Percentiles rank a stretch among this genome's conserved stretches.
Conservation (phyloP, 92 coral and sea anemone genomes). For the Metridium senile region DNA sequence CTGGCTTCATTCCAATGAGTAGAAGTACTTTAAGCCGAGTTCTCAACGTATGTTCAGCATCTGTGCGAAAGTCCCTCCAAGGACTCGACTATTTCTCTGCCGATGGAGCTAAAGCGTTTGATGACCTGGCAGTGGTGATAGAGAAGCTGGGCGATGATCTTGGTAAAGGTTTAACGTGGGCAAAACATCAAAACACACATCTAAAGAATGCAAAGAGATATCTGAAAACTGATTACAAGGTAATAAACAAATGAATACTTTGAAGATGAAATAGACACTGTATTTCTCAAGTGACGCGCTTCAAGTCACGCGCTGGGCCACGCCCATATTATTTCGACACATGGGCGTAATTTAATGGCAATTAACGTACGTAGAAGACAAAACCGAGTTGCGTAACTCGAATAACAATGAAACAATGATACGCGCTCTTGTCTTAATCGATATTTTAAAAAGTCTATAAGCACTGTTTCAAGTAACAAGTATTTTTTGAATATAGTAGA, state of each 20-base stretch:
- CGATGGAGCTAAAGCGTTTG: slow-evolving; percentile 57
- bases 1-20: slow-evolving; percentile 56
- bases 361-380: too few species aligned
- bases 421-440: too few species aligned
- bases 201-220: slow-evolving; percentile 51
- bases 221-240: slow-evolving; percentile 62
- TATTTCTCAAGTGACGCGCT: background rate
- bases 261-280: background rate
- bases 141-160: slow-evolving; percentile 53
- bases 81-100: slow-evolving; percentile 44
- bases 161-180: slow-evolving; percentile 51
- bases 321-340: too few species aligned
- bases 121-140: slow-evolving; percentile 49
- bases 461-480: background rate
- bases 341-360: too few species aligned
- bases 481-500: background rate
- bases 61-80: slow-evolving; percentile 51
- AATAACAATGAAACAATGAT: too few species aligned
- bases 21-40: slow-evolving; percentile 45
- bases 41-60: slow-evolving; percentile 49
- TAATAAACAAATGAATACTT: background rate
- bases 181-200: slow-evolving; percentile 39
- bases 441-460: too few species aligned
- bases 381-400: too few species aligned
- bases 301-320: too few species aligned